phyloP scores from a whole-genome alignment of 2,797 vertebrate species.

The Poecilia velifera region DNA sequence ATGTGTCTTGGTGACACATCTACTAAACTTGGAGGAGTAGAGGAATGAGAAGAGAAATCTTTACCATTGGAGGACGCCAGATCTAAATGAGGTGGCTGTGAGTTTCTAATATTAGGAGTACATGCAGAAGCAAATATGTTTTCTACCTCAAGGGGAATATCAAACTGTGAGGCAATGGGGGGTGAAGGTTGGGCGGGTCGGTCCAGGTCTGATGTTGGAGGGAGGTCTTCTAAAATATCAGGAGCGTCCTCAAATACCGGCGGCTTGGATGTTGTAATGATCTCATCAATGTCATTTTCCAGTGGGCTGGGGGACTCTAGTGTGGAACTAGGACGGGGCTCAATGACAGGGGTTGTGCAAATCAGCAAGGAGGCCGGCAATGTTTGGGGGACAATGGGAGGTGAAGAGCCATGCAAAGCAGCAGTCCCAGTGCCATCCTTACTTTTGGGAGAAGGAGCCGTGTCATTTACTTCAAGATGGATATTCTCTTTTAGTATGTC shows the following conservation, averaged over 20 bases:
- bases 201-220: slow-evolving; percentile 35
- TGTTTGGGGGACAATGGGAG: slow-evolving; percentile 22
- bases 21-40: slow-evolving; percentile 13
- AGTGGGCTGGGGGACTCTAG: slow-evolving; percentile 49
- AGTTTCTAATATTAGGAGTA: slow-evolving; percentile 44
- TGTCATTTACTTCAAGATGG: slow-evolving; percentile 27
- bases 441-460: slow-evolving; percentile 14
- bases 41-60: slow-evolving; percentile 30
- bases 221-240: slow-evolving; percentile 16
- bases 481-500: slow-evolving; percentile 13
- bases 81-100: slow-evolving; percentile 36
- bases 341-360: slow-evolving; percentile 55
- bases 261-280: slow-evolving; percentile 19
- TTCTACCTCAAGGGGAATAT: slow-evolving; percentile 49
- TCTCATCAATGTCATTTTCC: slow-evolving; percentile 31
- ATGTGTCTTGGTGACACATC: slow-evolving; percentile 17
- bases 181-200: slow-evolving; percentile 31
- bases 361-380: slow-evolving; percentile 47
- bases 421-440: slow-evolving; percentile 13
- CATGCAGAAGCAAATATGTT: slow-evolving; percentile 40
- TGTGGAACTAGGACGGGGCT: slow-evolving; percentile 49
- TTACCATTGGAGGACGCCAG: slow-evolving; percentile 35
- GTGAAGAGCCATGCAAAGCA: slow-evolving; percentile 31
- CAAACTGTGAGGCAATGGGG: slow-evolving; percentile 22
- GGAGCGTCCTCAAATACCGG: slow-evolving; percentile 20